Evolutionary conservation across 1,140 invertebrate species (phyloP), one percentile per base, ranked within the genome.

Genomic region (Lordiphosa collinella): DNA sequence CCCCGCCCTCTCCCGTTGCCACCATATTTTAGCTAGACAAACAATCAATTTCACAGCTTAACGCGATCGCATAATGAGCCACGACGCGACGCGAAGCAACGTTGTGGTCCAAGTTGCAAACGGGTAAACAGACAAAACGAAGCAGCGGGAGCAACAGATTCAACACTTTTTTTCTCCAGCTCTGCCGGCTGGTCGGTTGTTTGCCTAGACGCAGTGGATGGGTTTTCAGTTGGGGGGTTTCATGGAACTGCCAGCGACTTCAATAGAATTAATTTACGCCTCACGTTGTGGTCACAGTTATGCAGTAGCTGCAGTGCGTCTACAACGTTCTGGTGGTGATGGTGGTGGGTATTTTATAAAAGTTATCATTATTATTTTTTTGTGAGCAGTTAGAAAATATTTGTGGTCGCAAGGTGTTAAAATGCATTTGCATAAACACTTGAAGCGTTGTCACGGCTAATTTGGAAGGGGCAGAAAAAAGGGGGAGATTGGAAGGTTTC

Each of bases 201-300:
- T 54, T 78, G 44, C 53, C 43, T 67, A 67, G 63, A 36, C 60
- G 29, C 37, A 57, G 49, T 40, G 29, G 31, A 49, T 11, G 32
- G 47, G 0, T n/a, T 10, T 31, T 32, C 52, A 22, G 47, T 54
- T 41, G 14, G 32, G 53, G 41, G 37, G 53, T 87, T 87, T 72
- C 85, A 68, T 66, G 79, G 85, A 87, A 87, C 80, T 87, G 56
- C 43, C 74, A 87, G 63, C 66, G 60, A 78, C 66, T 87, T 87
- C 74, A 86, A 87, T 87, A 82, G 85, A 87, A 87, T 87, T 86
- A 87, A 87, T 87, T 87, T 82, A 87, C 86, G 86, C 86, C 86
- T 87, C 85, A 87, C 86, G 69, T 75, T 76, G 49, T 54, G 43
- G 46, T 5, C 14, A 44, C 40, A 50, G 41, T 41, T 61, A 47